These are phyloP conservation scores for Calycopis cecrops DNA, from an alignment of 1,140 invertebrate species.

Conservation along the genomic window DNA sequence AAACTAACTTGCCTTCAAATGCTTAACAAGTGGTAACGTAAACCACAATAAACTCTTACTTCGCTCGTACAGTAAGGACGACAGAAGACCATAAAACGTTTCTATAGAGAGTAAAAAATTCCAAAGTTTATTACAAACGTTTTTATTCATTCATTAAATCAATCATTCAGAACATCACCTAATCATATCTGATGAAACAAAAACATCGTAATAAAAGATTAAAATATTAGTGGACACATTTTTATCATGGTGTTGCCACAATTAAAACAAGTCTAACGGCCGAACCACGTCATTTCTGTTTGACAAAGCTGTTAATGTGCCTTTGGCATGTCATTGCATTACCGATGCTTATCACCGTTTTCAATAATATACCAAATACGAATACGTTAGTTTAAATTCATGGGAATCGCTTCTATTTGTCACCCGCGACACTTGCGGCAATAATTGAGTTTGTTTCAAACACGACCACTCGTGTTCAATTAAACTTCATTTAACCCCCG, in stretches of 20 bases:
- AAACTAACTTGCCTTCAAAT: too few relatives aligned
- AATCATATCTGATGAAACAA: too few relatives aligned
- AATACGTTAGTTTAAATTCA: slow-evolving; percentile 50
- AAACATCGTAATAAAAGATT: too few relatives aligned
- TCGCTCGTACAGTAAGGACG: too few relatives aligned
- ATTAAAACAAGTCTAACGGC: slow-evolving; percentile 47
- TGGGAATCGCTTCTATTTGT: slow-evolving; percentile 41
- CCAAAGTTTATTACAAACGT: background rate
- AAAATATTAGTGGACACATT: too few relatives aligned
- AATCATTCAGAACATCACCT: too few relatives aligned
- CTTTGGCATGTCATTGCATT: slow-evolving; percentile 61
- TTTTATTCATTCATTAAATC: background rate
- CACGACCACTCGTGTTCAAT: slow-evolving; percentile 3
- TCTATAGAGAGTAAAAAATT: too few relatives aligned
- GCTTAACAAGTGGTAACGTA: too few relatives aligned
- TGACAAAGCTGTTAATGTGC: slow-evolving; percentile 64
- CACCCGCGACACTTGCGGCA: slow-evolving; percentile 24
- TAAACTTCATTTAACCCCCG: slow-evolving; percentile 6
- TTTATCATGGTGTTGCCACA: slow-evolving; percentile 37
- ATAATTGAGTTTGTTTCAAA: slow-evolving; percentile 29
- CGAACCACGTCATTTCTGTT: slow-evolving; percentile 55
- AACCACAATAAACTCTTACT: too few relatives aligned
- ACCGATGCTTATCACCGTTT: slow-evolving; percentile 50
- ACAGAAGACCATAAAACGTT: too few relatives aligned
- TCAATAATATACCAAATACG: slow-evolving; percentile 54